Evolutionary conservation across 2,888 invertebrate species (phyloP).

Genomic region (Plemyria rubiginata): DNA sequence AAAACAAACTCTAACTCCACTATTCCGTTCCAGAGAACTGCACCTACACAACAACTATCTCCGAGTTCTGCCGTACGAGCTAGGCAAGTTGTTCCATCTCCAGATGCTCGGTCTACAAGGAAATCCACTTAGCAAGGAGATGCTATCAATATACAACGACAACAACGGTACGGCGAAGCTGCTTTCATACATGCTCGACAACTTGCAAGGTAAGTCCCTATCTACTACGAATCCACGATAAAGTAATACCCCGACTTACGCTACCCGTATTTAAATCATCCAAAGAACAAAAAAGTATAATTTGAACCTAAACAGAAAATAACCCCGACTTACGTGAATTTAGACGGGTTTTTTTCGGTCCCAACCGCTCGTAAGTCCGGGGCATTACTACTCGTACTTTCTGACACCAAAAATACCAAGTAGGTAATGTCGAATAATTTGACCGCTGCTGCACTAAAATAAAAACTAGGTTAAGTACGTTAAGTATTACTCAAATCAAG

Average conservation of each 20-base stretch:
- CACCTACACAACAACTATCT: conserved; percentile 97
- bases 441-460: background rate
- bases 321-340: too few species aligned
- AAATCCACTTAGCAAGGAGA: conserved; percentile 97
- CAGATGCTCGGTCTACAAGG: conserved; percentile 96
- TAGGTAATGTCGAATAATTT: too few species aligned
- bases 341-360: too few species aligned
- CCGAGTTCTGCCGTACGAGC: conserved; percentile 96
- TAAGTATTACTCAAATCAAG: background rate
- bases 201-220: conserved; percentile 94
- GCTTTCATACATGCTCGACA: conserved; percentile 97
- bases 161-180: conserved; percentile 97
- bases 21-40: conserved; percentile 89
- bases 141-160: conserved; percentile 96
- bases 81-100: conserved; percentile 98
- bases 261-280: too few species aligned
- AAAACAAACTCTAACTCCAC: background rate
- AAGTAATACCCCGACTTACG: too few species aligned
- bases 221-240: too few species aligned
- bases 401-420: too few species aligned
- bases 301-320: too few species aligned
- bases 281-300: too few species aligned
- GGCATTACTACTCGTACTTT: too few species aligned
- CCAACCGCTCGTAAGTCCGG: too few species aligned
- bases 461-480: background rate